phyloP scores from a whole-genome alignment of 2,888 invertebrate species.

The Caenorhabditis zanzibari region DNA sequence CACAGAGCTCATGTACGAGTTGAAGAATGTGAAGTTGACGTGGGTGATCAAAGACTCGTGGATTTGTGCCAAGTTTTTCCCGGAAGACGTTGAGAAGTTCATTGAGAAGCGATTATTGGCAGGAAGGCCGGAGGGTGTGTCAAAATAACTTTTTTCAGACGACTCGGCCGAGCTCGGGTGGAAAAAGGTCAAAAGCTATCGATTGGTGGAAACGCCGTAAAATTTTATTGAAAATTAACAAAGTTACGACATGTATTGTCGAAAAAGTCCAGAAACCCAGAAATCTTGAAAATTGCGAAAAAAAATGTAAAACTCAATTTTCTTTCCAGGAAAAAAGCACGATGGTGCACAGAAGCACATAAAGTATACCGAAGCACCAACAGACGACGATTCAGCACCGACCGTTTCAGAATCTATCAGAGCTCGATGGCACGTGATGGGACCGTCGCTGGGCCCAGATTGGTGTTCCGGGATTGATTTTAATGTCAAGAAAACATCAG shows the following conservation, averaged over 20 bases:
- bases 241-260: too few relatives aligned
- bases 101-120: conserved; percentile 85
- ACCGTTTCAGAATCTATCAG: neutral
- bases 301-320: neutral
- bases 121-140: conserved; percentile 24
- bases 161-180: too few relatives aligned
- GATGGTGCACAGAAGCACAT: conserved; percentile 81
- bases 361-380: conserved; percentile 78
- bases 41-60: conserved; percentile 96
- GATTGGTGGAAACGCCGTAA: too few relatives aligned
- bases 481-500: conserved; percentile 1
- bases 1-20: conserved; percentile 94
- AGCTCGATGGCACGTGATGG: conserved; percentile 83
- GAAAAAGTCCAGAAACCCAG: too few relatives aligned
- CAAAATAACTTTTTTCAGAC: too few relatives aligned
- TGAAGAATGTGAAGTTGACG: conserved; percentile 90
- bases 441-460: conserved; percentile 97
- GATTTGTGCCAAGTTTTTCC: conserved; percentile 95
- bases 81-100: conserved; percentile 96
- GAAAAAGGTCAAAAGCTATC: too few relatives aligned
- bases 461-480: conserved; percentile 87
- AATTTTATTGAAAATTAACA: too few relatives aligned
- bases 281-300: neutral
- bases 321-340: conserved; percentile 80
- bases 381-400: too few relatives aligned